These are phyloP conservation scores for Machimus atricapillus DNA, from an alignment of 2,888 invertebrate genomes.

Conservation along the genomic window DNA sequence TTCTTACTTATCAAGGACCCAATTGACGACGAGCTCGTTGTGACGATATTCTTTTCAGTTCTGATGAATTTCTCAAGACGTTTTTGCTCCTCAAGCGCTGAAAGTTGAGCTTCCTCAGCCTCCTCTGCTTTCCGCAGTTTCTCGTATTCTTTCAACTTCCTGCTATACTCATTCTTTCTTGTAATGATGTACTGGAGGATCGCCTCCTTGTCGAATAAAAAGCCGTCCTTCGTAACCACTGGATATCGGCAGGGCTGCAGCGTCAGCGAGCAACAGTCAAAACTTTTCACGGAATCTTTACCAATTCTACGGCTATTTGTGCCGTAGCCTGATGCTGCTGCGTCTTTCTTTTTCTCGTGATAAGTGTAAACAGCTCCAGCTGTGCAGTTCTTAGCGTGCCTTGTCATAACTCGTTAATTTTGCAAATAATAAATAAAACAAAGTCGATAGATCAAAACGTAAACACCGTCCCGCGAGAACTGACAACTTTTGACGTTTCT, in stretches of 20 bases:
- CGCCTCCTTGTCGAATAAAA: slow-evolving; percentile 95
- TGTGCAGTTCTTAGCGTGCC: slow-evolving; percentile 98
- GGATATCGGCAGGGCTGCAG: slow-evolving; percentile 96
- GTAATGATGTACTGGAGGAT: slow-evolving; percentile 93
- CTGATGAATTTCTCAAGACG: slow-evolving; percentile 82
- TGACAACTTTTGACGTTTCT: neutral
- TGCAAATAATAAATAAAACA: neutral
- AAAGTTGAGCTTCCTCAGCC: slow-evolving; percentile 72
- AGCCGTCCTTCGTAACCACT: slow-evolving; percentile 90
- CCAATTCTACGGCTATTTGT: slow-evolving; percentile 85
- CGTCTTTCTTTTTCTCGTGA: slow-evolving; percentile 96
- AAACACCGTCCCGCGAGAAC: neutral
- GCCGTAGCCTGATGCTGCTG: slow-evolving; percentile 92
- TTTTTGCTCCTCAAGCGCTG: slow-evolving; percentile 76
- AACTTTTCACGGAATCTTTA: slow-evolving; percentile 76
- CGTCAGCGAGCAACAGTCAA: slow-evolving; percentile 97
- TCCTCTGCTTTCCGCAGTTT: slow-evolving; percentile 81
- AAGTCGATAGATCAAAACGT: neutral
- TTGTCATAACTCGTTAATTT: slow-evolving; percentile 71
- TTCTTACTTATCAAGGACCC: slow-evolving; percentile 40
- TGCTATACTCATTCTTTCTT: slow-evolving; percentile 89
- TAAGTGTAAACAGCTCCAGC: slow-evolving; percentile 98
- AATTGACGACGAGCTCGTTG: slow-evolving; percentile 48
- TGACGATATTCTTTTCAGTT: slow-evolving; percentile 79
- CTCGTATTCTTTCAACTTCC: slow-evolving; percentile 91